Percentiles rank a stretch among this genome's conserved stretches.
These are phyloP conservation scores for Galeopterus variegatus DNA, from an alignment of 2,113 vertebrate genomes.

Conservation along the genomic window DNA sequence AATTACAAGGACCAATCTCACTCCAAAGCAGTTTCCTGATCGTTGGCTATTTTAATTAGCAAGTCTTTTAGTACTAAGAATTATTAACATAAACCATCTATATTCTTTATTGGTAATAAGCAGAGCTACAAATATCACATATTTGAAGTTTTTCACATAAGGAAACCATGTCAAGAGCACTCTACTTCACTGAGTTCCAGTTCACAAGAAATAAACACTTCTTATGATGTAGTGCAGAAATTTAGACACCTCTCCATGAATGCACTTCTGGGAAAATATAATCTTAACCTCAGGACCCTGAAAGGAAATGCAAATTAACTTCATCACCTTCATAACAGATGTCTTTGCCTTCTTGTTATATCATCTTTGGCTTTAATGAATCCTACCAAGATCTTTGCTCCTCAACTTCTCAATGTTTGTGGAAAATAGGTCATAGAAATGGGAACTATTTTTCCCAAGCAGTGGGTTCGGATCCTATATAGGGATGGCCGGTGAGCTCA, in stretches of 20 bases:
- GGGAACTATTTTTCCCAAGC: background rate
- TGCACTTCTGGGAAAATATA: background rate
- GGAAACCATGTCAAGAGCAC: background rate
- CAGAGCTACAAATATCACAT: background rate
- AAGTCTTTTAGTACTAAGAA: background rate
- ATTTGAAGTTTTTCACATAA: constrained; percentile 49
- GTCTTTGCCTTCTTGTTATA: background rate
- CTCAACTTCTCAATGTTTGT: constrained; percentile 42
- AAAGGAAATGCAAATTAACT: constrained; percentile 55
- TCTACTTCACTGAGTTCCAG: background rate
- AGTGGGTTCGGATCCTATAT: too few species aligned
- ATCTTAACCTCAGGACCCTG: background rate
- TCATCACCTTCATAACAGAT: background rate
- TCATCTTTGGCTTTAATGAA: constrained; percentile 25
- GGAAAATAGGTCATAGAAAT: constrained; percentile 39
- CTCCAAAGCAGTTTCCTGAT: constrained; percentile 2
- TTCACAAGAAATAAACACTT: constrained; percentile 53
- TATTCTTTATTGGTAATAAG: background rate
- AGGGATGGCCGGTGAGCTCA: too few species aligned
- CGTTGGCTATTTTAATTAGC: constrained; percentile 48
- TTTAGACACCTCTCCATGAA: constrained; percentile 11
- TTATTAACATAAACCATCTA: constrained; percentile 19
- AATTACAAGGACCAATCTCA: constrained; percentile 15
- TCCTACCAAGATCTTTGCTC: background rate
- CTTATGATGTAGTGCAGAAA: background rate